A percentile compares a stretch with the other conserved stretches of the same genome.
phyloP scores from a whole-genome alignment of 1,140 invertebrate species.

The Apis dorsata region DNA sequence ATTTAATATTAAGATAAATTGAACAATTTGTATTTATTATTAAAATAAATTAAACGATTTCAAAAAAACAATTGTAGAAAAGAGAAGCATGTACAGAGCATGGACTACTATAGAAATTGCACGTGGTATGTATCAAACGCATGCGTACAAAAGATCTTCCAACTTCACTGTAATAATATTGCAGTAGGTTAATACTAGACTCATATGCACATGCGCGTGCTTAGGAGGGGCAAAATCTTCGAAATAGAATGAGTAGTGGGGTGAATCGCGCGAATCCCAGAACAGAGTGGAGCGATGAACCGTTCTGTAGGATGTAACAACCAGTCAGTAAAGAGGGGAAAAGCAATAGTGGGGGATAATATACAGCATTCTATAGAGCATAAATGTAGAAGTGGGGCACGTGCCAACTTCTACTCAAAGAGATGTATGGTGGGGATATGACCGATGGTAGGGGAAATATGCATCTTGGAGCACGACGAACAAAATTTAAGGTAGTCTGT shows the following conservation, averaged over 20 bases:
- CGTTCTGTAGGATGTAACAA: slow-evolving; percentile 11
- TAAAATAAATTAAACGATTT: neutral
- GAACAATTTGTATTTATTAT: neutral
- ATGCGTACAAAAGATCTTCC: neutral
- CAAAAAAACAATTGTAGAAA: neutral
- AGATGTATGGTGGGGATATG: neutral
- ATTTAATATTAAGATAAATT: neutral
- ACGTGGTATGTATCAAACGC: slow-evolving; percentile 9
- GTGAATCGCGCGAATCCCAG: slow-evolving; percentile 16
- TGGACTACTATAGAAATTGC: neutral
- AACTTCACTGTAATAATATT: slow-evolving; percentile 4
- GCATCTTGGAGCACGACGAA: slow-evolving; percentile 46
- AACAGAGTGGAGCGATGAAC: neutral
- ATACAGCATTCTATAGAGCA: neutral
- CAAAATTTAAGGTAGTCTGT: slow-evolving; percentile 71
- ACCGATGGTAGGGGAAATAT: slow-evolving; percentile 20
- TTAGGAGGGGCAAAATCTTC: slow-evolving; percentile 29
- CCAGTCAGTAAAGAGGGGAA: neutral
- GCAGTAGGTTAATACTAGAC: neutral
- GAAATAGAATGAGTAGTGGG: slow-evolving; percentile 18
- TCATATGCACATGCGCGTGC: neutral
- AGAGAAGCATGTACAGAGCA: neutral
- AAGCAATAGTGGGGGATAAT: neutral
- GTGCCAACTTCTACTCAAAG: slow-evolving; percentile 23
- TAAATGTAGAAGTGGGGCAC: slow-evolving; percentile 27